Base-by-base conservation (phyloP, 2,113 vertebrate genomes). In the Syngnathus scovelli region DNA sequence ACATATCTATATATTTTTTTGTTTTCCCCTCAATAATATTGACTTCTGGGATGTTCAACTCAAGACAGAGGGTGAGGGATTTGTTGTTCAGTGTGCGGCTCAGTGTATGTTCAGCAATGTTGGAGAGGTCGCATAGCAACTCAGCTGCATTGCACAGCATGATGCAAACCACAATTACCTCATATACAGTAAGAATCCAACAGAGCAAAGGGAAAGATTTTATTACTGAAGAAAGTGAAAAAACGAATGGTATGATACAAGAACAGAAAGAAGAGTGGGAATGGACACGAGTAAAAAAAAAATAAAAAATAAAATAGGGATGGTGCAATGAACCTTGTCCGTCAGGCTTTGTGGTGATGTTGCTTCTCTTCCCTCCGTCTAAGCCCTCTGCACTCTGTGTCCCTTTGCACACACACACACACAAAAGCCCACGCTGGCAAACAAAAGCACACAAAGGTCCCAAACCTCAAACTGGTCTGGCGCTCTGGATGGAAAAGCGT, bases 301-400 rank as follows among this genome's bases (percentile, higher is more conserved):
- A 43, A 52, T 54, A 77, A 61, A 69, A 43, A 43, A 43, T n/a
- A n/a, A 51, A 56, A 77, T 79, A 80, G 69, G 71, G 77, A 76
- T 78, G 79, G 80, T 67, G 85, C 70, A 83, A 85, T 76, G 83
- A 77, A 85, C 81, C 83, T 83, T 85, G 85, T 88, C 83, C 65
- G 80, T 82, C 86, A 86, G 88, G 86, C 86, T 87, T 87, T 85
- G 83, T 86, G 75, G 72, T 76, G 44, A 81, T 83, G 76, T 82
- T 86, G 79, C 83, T 83, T 72, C 83, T 78, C 72, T 82, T 75
- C 85, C 83, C 86, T 87, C 84, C 82, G 86, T 89, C 80, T 89
- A 89, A 87, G 87, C 88, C 85, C 87, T 84, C 68, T 89, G 85
- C 82, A 86, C 71, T 82, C 81, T 75, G 82, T 48, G 70, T 83